Evolutionary conservation across 2,113 vertebrate genomes (phyloP).

Genomic region (Datnioides undecimradiatus): DNA sequence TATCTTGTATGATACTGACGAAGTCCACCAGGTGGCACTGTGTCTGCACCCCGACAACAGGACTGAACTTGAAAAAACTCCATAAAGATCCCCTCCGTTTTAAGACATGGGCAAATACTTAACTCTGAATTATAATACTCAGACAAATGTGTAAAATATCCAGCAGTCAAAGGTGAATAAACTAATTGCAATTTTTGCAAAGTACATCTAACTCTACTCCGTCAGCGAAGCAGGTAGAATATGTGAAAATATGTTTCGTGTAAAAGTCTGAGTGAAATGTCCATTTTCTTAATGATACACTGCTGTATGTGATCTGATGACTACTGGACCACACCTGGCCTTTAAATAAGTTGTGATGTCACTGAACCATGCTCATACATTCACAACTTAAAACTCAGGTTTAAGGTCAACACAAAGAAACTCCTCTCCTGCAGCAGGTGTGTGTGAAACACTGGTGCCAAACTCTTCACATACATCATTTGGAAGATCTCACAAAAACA

Average conservation of each 20-base stretch:
- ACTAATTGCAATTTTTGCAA: too few species aligned
- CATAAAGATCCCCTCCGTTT: not conserved
- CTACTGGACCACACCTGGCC: too few species aligned
- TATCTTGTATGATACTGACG: not conserved
- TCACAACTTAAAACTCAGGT: not conserved
- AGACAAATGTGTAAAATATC: too few species aligned
- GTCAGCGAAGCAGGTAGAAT: too few species aligned
- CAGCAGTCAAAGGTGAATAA: too few species aligned
- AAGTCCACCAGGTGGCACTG: conserved; percentile 51
- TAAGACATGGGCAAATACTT: not conserved
- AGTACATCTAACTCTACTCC: too few species aligned
- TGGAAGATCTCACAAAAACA: not conserved
- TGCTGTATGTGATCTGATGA: too few species aligned
- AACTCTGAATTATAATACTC: not conserved
- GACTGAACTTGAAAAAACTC: not conserved
- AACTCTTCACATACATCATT: not conserved
- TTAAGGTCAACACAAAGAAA: not conserved
- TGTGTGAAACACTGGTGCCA: too few species aligned
- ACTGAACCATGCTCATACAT: not conserved
- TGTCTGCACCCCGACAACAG: not conserved
- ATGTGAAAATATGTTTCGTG: too few species aligned
- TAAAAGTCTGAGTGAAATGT: too few species aligned
- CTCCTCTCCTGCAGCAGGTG: too few species aligned
- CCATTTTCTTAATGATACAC: too few species aligned
- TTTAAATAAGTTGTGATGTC: not conserved